These are phyloP conservation scores for Adineta ricciae DNA, from an alignment of 2,888 invertebrate genomes.

Conservation along the genomic window DNA sequence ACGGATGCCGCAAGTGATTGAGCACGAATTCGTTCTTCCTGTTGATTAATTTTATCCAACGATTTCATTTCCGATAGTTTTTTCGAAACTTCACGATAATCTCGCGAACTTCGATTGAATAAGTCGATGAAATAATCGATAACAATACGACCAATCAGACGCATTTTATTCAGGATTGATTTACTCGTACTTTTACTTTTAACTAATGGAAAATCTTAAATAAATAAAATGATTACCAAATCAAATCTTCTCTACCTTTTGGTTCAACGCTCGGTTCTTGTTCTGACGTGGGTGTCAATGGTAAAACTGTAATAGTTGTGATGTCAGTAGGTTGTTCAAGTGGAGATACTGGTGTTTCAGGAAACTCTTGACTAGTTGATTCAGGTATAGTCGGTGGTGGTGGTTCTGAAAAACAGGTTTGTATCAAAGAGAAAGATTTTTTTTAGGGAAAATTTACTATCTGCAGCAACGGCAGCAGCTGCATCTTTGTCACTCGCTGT, in stretches of 20 bases:
- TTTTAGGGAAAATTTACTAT: background rate
- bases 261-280: background rate
- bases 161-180: background rate
- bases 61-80: conserved; percentile 58
- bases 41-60: background rate
- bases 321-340: background rate
- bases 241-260: background rate
- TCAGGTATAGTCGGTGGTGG: background rate
- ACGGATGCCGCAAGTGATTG: background rate
- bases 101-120: conserved; percentile 75
- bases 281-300: background rate
- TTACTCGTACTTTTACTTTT: background rate
- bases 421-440: background rate
- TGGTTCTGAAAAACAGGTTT: background rate
- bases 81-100: conserved; percentile 84
- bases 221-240: background rate
- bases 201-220: background rate
- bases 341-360: background rate
- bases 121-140: conserved; percentile 71
- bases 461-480: background rate
- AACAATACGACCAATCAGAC: conserved; percentile 40
- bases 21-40: background rate
- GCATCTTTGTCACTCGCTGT: background rate
- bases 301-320: background rate
- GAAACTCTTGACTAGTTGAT: background rate